Evolutionary conservation across 1,140 invertebrate genomes (phyloP).

Genomic region (Leptinotarsa lineolata): DNA sequence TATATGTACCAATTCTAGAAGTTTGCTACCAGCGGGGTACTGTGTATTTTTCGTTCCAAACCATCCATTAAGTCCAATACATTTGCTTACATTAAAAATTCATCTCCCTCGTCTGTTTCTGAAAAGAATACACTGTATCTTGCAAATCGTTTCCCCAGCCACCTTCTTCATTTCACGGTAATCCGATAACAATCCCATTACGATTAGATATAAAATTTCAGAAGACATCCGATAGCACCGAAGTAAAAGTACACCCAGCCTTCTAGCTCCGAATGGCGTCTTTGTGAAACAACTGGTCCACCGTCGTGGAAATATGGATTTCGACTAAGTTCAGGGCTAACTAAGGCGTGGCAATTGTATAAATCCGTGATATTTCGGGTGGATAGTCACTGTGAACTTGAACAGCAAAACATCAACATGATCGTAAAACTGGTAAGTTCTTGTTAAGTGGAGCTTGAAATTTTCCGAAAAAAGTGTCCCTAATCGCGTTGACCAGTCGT

Average conservation of each 20-base stretch:
- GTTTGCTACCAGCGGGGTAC: no score
- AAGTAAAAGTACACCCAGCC: background rate
- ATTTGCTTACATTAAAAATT: no score
- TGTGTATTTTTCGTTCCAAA: no score
- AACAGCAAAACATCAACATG: conserved; percentile 53
- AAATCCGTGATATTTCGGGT: conserved; percentile 24
- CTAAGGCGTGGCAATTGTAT: conserved; percentile 20
- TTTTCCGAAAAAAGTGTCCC: background rate
- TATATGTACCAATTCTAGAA: no score
- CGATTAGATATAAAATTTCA: background rate
- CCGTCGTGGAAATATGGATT: conserved; percentile 6
- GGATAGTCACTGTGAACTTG: conserved; percentile 30
- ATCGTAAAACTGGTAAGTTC: conserved; percentile 55
- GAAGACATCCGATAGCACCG: background rate
- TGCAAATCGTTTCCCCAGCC: no score
- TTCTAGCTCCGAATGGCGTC: background rate
- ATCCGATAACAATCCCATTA: no score
- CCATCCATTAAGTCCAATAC: no score
- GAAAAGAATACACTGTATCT: no score
- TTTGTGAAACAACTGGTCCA: conserved; percentile 15
- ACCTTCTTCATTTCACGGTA: no score
- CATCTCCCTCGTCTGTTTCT: no score
- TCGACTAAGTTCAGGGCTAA: conserved; percentile 27
- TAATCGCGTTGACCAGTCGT: background rate
- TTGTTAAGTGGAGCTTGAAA: conserved; percentile 1